Conservation (phyloP, 2,888 invertebrate species). For the Meteorus colon region DNA sequence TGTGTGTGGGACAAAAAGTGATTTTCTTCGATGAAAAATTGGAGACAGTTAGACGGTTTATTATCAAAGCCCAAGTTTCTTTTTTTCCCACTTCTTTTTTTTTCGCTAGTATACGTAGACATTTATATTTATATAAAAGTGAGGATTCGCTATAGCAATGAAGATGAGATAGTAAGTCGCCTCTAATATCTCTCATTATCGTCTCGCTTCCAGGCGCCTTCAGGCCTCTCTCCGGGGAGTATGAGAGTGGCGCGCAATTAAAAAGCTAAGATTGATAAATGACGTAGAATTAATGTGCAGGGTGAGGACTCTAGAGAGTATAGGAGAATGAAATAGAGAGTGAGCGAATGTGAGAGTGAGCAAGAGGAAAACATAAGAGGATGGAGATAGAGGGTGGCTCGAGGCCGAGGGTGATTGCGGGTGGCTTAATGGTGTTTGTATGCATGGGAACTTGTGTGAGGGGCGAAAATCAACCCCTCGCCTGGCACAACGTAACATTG, state of each 20-base stretch:
- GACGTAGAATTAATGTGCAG: slow-evolving; percentile 68
- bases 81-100: background rate
- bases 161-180: slow-evolving; percentile 59
- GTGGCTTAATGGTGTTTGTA: slow-evolving; percentile 70
- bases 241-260: slow-evolving; percentile 65
- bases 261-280: slow-evolving; percentile 73
- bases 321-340: slow-evolving; percentile 30
- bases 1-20: slow-evolving; percentile 55
- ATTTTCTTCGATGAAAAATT: slow-evolving; percentile 12
- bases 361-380: slow-evolving; percentile 45
- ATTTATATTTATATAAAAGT: slow-evolving; percentile 20
- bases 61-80: background rate
- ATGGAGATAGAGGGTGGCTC: slow-evolving; percentile 49
- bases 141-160: slow-evolving; percentile 19
- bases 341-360: slow-evolving; percentile 24
- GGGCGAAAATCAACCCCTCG: slow-evolving; percentile 62
- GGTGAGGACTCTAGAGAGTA: slow-evolving; percentile 51
- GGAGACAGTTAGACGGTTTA: background rate
- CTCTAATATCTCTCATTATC: slow-evolving; percentile 68
- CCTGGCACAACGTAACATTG: slow-evolving; percentile 70
- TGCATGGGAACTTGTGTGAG: slow-evolving; percentile 65
- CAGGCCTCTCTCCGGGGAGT: slow-evolving; percentile 55
- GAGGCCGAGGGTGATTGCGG: slow-evolving; percentile 75
- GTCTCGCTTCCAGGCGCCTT: slow-evolving; percentile 52
- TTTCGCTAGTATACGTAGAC: background rate